phyloP scores from a whole-genome alignment of 2,888 invertebrate genomes.

The Lepidocyrtoides sp. region DNA sequence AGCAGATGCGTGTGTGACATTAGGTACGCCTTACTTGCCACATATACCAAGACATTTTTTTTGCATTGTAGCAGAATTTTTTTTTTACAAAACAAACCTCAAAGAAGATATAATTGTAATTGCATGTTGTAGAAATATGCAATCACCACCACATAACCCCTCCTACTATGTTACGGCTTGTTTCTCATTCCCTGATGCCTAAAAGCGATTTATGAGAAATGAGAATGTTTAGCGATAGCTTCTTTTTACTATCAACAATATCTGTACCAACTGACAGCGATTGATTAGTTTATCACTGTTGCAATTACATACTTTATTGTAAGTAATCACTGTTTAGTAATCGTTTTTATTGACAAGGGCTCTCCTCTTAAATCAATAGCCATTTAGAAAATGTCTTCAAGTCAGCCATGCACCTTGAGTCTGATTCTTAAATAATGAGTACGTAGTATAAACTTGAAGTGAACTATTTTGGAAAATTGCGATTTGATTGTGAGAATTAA shows the following conservation, averaged over 20 bases:
- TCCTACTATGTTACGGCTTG: constrained; percentile 16
- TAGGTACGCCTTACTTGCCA: too few relatives aligned
- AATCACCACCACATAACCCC: constrained; percentile 50
- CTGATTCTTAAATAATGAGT: not conserved
- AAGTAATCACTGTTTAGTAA: not conserved
- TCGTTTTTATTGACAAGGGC: constrained; percentile 3
- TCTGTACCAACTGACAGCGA: constrained; percentile 10
- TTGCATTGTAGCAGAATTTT: too few relatives aligned
- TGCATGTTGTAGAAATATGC: constrained; percentile 29
- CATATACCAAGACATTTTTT: too few relatives aligned
- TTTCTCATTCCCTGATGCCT: constrained; percentile 31
- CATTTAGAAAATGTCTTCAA: not conserved
- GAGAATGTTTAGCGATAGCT: not conserved
- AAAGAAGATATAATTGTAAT: constrained; percentile 39
- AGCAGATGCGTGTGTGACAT: too few relatives aligned
- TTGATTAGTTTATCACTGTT: constrained; percentile 55
- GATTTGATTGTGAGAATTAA: constrained; percentile 60
- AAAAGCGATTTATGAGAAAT: constrained; percentile 3
- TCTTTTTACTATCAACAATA: too few relatives aligned
- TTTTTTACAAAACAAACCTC: constrained; percentile 28
- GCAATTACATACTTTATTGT: constrained; percentile 25
- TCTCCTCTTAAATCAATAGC: not conserved
- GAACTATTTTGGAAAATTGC: constrained; percentile 53
- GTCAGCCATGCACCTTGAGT: not conserved
- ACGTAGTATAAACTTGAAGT: not conserved